These are phyloP conservation scores for Pica pica DNA, from an alignment of 2,113 vertebrate species.

Conservation along the genomic window DNA sequence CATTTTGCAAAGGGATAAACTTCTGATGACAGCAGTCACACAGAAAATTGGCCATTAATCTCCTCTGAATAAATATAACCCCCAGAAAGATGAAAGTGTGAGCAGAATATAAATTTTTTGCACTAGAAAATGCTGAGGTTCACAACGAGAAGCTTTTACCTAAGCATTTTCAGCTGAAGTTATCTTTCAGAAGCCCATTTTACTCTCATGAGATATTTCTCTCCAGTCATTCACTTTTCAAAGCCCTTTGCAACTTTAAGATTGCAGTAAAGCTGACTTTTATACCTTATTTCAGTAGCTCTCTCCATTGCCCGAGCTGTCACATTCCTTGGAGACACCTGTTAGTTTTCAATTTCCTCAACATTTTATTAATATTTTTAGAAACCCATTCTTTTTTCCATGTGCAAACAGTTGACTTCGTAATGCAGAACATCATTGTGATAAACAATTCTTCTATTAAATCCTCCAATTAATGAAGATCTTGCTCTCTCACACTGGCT, in stretches of 20 bases:
- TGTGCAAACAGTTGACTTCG: not conserved
- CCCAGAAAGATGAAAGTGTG: not conserved
- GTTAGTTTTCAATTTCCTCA: not conserved
- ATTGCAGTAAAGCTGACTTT: not conserved
- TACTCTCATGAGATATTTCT: not conserved
- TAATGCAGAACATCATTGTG: not conserved
- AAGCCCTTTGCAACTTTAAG: not conserved
- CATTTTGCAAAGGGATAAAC: slow-evolving; percentile 2
- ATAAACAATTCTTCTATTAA: not conserved
- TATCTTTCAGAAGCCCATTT: not conserved
- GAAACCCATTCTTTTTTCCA: not conserved
- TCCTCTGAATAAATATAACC: slow-evolving; percentile 34
- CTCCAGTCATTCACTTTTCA: not conserved
- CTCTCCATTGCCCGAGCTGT: not conserved
- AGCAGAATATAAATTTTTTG: slow-evolving; percentile 7
- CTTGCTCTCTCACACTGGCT: not conserved
- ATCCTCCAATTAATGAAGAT: not conserved
- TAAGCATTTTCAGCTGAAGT: not conserved
- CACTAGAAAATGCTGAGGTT: slow-evolving; percentile 44
- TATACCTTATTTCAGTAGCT: not conserved
- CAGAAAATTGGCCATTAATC: slow-evolving; percentile 30
- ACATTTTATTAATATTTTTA: not conserved
- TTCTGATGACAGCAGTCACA: slow-evolving; percentile 4
- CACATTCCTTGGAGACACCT: not conserved
- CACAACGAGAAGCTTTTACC: slow-evolving; percentile 5